These are phyloP conservation scores for Cyphomyrmex costatus DNA, from an alignment of 1,140 invertebrate species.

Conservation along the genomic window DNA sequence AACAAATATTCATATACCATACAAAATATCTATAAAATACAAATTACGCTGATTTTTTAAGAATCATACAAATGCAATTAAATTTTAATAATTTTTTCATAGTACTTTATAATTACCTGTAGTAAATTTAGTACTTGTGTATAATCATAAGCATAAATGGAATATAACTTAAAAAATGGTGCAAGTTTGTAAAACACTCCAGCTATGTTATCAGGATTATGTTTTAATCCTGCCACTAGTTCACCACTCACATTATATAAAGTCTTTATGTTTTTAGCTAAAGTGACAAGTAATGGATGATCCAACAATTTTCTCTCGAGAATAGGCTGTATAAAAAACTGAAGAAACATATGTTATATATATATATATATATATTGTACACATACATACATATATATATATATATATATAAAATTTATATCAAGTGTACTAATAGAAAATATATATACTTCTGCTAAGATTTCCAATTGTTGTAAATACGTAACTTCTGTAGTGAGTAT, in stretches of 20 bases:
- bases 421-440: constrained; percentile 24
- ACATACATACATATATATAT: neutral
- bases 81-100: neutral
- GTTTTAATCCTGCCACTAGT: constrained; percentile 89
- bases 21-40: constrained; percentile 6
- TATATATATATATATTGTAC: neutral
- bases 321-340: constrained; percentile 91
- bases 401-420: neutral
- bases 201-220: constrained; percentile 89
- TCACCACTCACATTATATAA: constrained; percentile 91
- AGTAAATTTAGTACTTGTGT: constrained; percentile 88
- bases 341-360: constrained; percentile 62
- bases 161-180: constrained; percentile 93
- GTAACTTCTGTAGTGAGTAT: constrained; percentile 91
- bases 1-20: neutral
- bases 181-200: constrained; percentile 90
- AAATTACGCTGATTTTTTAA: neutral
- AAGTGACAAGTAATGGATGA: constrained; percentile 86
- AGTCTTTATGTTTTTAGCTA: constrained; percentile 92
- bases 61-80: neutral
- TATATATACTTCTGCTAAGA: constrained; percentile 88
- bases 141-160: constrained; percentile 92
- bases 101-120: constrained; percentile 82
- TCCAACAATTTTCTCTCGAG: constrained; percentile 88
- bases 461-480: constrained; percentile 90